Evolutionary conservation across 2,888 invertebrate species (phyloP).

Genomic region (Drosophila lutescens): DNA sequence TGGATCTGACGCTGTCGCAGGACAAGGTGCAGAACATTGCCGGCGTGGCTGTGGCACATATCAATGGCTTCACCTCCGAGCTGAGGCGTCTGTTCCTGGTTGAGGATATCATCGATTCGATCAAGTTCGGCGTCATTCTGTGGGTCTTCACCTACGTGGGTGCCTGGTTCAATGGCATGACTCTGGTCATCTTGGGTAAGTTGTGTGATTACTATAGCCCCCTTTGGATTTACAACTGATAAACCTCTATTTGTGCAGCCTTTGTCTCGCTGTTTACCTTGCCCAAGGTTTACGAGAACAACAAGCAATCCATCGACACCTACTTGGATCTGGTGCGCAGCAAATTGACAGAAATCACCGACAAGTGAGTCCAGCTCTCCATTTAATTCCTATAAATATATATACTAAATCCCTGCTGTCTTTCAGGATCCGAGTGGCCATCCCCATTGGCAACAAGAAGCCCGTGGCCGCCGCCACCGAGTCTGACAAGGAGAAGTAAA

Average conservation of each 20-base stretch:
- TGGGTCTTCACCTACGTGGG: slow-evolving; percentile 99
- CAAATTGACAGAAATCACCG: slow-evolving; percentile 94
- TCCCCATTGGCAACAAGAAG: slow-evolving; percentile 95
- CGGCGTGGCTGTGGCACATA: slow-evolving; percentile 93
- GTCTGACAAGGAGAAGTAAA: slow-evolving; percentile 93
- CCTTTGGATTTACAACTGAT: background rate
- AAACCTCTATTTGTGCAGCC: slow-evolving; percentile 86
- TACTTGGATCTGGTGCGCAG: slow-evolving; percentile 94
- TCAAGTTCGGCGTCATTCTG: slow-evolving; percentile 96
- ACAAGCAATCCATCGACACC: slow-evolving; percentile 96
- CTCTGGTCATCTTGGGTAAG: slow-evolving; percentile 96
- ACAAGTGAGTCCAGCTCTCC: slow-evolving; percentile 88
- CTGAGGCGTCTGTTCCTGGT: slow-evolving; percentile 97
- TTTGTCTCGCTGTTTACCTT: slow-evolving; percentile 96
- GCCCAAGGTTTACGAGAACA: slow-evolving; percentile 98
- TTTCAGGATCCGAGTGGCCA: slow-evolving; percentile 93
- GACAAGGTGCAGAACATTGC: slow-evolving; percentile 96
- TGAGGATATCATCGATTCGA: slow-evolving; percentile 97
- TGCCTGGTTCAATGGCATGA: slow-evolving; percentile 99
- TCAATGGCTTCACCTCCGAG: slow-evolving; percentile 92
- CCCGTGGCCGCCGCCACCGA: slow-evolving; percentile 85
- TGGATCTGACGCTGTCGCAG: slow-evolving; percentile 94
- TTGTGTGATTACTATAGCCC: background rate
- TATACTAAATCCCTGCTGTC: slow-evolving; percentile 21
- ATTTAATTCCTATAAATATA: background rate